A percentile compares a stretch with the other conserved stretches of the same genome.
phyloP scores from a whole-genome alignment of 2,113 vertebrate species.

The Apaloderma vittatum region DNA sequence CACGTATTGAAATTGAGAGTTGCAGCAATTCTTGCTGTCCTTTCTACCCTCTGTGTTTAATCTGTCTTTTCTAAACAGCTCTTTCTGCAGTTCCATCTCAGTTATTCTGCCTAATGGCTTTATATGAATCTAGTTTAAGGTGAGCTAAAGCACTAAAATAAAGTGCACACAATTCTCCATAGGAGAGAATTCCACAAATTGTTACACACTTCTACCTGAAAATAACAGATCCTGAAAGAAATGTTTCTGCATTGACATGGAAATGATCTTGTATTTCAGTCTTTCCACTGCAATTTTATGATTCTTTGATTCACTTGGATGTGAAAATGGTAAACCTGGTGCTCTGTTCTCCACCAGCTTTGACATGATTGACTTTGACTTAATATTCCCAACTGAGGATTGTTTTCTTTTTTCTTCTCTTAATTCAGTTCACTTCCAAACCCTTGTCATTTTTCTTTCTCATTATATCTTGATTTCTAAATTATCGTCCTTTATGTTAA shows the following conservation, averaged over 20 bases:
- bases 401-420: conserved; percentile 52
- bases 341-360: conserved; percentile 3
- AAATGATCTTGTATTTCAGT: neutral
- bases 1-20: fast-evolving
- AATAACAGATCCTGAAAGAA: neutral
- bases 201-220: neutral
- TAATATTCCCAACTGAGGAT: conserved; percentile 48
- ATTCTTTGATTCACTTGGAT: conserved; percentile 13
- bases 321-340: conserved; percentile 50
- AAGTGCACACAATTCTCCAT: neutral
- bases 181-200: neutral
- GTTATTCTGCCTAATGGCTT: neutral
- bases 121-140: neutral
- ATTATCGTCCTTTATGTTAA: conserved; percentile 36
- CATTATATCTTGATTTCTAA: conserved; percentile 50
- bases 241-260: neutral
- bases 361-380: conserved; percentile 62
- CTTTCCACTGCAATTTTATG: neutral
- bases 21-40: neutral
- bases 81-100: neutral
- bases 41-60: neutral
- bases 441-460: conserved; percentile 33
- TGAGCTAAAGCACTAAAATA: neutral
- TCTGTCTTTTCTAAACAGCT: neutral
- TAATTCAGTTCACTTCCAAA: conserved; percentile 12